Percentiles rank a stretch among this genome's conserved stretches.
These are phyloP conservation scores for Anaspis maculata DNA, from an alignment of 2,888 invertebrate genomes.

Conservation along the genomic window DNA sequence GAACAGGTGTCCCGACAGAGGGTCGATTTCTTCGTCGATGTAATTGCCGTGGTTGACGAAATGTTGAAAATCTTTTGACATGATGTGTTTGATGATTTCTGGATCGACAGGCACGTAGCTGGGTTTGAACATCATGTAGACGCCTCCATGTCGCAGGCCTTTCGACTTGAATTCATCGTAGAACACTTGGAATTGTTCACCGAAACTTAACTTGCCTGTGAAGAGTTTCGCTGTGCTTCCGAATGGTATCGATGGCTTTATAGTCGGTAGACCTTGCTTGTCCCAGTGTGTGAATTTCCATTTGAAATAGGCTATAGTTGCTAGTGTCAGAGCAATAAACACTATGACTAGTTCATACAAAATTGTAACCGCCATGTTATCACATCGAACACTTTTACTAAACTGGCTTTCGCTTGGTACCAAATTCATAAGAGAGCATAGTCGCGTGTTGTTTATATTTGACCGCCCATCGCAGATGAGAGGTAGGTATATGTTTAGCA, in stretches of 20 bases:
- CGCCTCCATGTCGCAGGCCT: conserved; percentile 21
- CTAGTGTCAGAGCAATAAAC: too few relatives aligned
- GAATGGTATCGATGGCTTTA: conserved; percentile 25
- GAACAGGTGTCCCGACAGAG: conserved; percentile 26
- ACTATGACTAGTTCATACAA: too few relatives aligned
- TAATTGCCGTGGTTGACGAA: conserved; percentile 31
- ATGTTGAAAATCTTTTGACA: conserved; percentile 33
- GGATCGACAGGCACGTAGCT: conserved; percentile 29
- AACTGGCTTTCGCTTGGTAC: too few relatives aligned
- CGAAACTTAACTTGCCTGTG: conserved; percentile 6
- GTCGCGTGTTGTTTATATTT: too few relatives aligned
- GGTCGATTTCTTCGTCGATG: conserved; percentile 27
- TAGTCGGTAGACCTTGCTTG: conserved; percentile 16
- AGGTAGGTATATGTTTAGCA: too few relatives aligned
- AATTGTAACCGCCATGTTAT: too few relatives aligned
- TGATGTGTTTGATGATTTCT: conserved; percentile 29
- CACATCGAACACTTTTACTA: too few relatives aligned
- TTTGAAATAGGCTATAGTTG: conserved; percentile 10
- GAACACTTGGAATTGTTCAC: conserved; percentile 6
- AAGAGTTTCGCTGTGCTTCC: conserved; percentile 23
- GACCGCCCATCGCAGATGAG: too few relatives aligned
- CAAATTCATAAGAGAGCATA: too few relatives aligned
- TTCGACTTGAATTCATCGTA: conserved; percentile 16
- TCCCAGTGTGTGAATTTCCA: conserved; percentile 26
- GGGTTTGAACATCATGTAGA: conserved; percentile 22